phyloP scores from a whole-genome alignment of 2,113 vertebrate genomes.

The Dasyprocta punctata region DNA sequence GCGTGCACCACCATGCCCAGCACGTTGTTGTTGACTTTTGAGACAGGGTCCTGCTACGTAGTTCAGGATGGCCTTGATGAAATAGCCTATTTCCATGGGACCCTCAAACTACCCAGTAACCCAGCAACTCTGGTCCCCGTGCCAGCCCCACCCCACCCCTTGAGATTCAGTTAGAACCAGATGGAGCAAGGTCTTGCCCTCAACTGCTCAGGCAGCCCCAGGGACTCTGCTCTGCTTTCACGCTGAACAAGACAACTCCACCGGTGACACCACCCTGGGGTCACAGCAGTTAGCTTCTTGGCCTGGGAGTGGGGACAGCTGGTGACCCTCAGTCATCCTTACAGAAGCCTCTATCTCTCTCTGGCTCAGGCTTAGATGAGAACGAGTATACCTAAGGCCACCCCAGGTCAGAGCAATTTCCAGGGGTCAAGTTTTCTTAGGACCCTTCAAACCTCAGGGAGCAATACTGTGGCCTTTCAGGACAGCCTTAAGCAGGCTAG shows the following conservation, averaged over 20 bases:
- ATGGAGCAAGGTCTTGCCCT: not conserved
- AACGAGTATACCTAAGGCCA: not conserved
- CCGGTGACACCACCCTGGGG: not conserved
- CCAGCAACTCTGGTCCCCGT: not conserved
- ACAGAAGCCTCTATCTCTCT: not conserved
- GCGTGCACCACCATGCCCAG: no score
- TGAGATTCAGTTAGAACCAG: not conserved
- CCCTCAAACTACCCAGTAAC: conserved; percentile 6
- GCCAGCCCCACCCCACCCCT: not conserved
- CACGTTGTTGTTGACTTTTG: not conserved
- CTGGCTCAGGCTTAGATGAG: not conserved
- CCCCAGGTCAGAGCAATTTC: not conserved
- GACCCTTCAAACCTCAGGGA: not conserved
- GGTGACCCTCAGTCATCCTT: not conserved
- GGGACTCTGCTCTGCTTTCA: not conserved
- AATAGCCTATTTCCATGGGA: not conserved
- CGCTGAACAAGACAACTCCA: not conserved
- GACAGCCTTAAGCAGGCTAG: not conserved
- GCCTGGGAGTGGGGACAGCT: not conserved
- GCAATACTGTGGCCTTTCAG: not conserved
- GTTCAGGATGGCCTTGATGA: not conserved
- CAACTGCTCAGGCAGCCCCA: not conserved
- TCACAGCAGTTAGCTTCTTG: rapidly evolving
- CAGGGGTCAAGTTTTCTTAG: not conserved
- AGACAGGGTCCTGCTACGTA: not conserved